Percentiles rank a stretch among this genome's conserved stretches.
These are phyloP conservation scores for Laticauda laticaudata DNA, from an alignment of 2,113 vertebrate species.

Conservation along the genomic window DNA sequence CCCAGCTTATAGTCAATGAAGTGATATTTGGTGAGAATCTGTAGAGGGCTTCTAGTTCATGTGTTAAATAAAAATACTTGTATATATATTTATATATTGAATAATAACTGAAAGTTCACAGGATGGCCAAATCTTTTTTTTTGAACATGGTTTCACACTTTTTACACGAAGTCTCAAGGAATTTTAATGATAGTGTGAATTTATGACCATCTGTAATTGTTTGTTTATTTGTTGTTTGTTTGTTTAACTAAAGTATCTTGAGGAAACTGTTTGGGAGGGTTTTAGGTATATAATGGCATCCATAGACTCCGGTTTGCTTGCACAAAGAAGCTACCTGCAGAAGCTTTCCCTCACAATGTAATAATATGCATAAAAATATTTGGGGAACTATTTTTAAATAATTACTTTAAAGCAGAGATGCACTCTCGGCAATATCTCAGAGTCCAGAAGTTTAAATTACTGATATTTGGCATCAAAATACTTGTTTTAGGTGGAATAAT, in stretches of 20 bases:
- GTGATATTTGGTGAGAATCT: background rate
- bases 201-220: background rate
- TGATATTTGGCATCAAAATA: background rate
- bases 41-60: background rate
- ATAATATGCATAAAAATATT: background rate
- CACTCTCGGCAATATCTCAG: background rate
- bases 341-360: background rate
- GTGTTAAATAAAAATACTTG: background rate
- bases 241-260: background rate
- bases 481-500: background rate
- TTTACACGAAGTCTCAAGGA: background rate
- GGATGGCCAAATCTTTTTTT: background rate
- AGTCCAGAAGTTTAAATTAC: background rate
- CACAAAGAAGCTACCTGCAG: background rate
- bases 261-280: background rate
- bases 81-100: background rate
- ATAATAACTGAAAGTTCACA: background rate
- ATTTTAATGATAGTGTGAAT: background rate
- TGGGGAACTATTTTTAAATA: background rate
- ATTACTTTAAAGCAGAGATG: background rate
- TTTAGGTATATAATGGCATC: background rate
- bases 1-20: background rate
- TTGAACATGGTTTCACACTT: background rate
- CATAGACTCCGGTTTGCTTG: background rate
- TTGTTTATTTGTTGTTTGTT: background rate